Base-by-base conservation (phyloP, 2,113 vertebrate species). In the Hymenochirus boettgeri region DNA sequence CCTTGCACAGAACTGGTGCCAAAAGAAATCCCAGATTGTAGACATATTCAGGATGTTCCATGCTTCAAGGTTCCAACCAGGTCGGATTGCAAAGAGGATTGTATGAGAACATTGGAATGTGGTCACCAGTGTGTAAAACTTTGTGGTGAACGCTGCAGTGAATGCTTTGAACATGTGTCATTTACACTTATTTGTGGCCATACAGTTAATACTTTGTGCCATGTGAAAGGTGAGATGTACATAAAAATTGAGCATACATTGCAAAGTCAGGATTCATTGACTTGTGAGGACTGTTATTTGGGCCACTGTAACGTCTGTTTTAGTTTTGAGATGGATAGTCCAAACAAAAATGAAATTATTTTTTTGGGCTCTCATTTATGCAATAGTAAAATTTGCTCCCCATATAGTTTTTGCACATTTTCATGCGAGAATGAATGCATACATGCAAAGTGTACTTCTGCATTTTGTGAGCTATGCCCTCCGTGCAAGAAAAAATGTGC, bases 331-430 rank as follows among this genome's bases (percentile, higher is more conserved):
- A 79, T 15, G 4, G 27, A 3, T 7, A 33, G 1, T 79, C 76
- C 26, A 24, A 4, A 2, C 18, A 31, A 5, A 35, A 33, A 74
- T 27, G 22, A 27, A 5, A 31, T 37, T 17, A 23, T 39, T 7
- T 59, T 79, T 24, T 39, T 73, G 24, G 76, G 77, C 15, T 72
- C 70, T 3, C 75, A 77, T 55, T 9, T 8, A 7, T 79, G 76
- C 54, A 6, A 26, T n/a, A n/a, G n/a, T 7, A 26, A 39, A 24
- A n/a, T 17, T 2, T 79, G 77, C 7, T 22, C 17, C 1, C 7
- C 24, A 5, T 29, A 42, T 1, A 77, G 77, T 29, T 55, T 70
- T 2, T 74, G 76, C 1, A 8, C 10, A 1, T 25, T 2, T 24
- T 8, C 35, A 15, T 79, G 77, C 29, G 42, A 57, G 29, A 71